phyloP scores from a whole-genome alignment of 2,888 invertebrate genomes.

The Cosmorhoe ocellata region DNA sequence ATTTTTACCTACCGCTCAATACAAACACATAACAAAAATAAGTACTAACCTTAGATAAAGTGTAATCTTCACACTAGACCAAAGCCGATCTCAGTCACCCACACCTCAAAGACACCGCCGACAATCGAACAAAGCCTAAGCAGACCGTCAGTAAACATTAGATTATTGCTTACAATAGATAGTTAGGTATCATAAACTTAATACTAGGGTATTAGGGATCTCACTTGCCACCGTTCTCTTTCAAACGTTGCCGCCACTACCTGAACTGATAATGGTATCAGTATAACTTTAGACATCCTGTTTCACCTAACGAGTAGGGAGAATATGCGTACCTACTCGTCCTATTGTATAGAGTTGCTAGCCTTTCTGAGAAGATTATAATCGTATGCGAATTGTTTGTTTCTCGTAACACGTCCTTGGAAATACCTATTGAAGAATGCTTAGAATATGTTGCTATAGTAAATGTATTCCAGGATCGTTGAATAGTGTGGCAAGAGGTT shows the following conservation, averaged over 20 bases:
- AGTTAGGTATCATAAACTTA: conserved; percentile 44
- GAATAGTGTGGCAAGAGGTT: too few relatives aligned
- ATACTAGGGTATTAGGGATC: conserved; percentile 61
- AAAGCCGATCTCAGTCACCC: conserved; percentile 28
- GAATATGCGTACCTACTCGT: conserved; percentile 8
- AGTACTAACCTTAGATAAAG: not conserved
- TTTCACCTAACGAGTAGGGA: conserved; percentile 5
- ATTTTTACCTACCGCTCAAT: too few relatives aligned
- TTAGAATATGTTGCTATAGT: conserved; percentile 3
- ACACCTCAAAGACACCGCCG: conserved; percentile 47
- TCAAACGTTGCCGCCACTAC: conserved; percentile 52
- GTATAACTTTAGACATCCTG: conserved; percentile 28
- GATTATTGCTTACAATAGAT: conserved; percentile 57
- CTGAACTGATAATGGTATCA: conserved; percentile 30
- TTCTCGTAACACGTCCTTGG: conserved; percentile 9
- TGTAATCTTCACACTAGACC: conserved; percentile 10
- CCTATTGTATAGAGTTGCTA: conserved; percentile 5
- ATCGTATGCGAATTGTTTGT: conserved; percentile 23
- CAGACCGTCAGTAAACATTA: conserved; percentile 51
- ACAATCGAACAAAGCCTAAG: conserved; percentile 49
- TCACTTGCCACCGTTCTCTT: conserved; percentile 68
- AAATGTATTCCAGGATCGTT: too few relatives aligned
- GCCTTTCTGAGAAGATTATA: conserved; percentile 21
- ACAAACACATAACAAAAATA: too few relatives aligned
- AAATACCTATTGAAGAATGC: not conserved